These are phyloP conservation scores for Monarcha castaneiventris DNA, from an alignment of 2,113 vertebrate genomes.

Conservation along the genomic window DNA sequence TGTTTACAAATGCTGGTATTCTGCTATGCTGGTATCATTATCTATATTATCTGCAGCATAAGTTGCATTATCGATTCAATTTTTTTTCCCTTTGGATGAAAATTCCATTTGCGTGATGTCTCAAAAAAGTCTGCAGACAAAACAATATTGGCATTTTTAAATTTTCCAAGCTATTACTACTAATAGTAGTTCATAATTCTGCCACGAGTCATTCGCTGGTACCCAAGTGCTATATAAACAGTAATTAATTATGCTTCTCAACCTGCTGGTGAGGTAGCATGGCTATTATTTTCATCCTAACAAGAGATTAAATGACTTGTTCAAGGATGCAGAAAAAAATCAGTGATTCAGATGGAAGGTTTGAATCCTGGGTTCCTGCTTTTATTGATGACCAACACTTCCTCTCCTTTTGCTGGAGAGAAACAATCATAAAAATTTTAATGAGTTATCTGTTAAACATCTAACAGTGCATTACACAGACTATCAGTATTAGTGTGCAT, in stretches of 20 bases:
- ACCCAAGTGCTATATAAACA: background rate
- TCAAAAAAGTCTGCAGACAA: background rate
- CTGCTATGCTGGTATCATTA: background rate
- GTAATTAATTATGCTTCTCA: slow-evolving; percentile 19
- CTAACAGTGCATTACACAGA: background rate
- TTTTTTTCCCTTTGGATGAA: background rate
- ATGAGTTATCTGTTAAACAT: background rate
- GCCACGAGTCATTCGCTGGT: background rate
- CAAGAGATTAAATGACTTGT: background rate
- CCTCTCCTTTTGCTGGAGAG: background rate
- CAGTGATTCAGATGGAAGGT: background rate
- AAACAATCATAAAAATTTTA: background rate
- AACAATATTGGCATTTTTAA: background rate
- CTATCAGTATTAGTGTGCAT: background rate
- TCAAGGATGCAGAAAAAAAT: background rate
- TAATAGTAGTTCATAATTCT: background rate
- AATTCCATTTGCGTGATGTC: background rate
- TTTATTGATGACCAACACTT: background rate
- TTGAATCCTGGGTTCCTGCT: background rate
- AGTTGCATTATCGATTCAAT: background rate
- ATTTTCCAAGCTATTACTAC: background rate
- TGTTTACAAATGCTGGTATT: background rate
- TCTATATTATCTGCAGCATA: background rate
- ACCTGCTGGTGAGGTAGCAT: background rate
- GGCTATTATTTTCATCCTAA: background rate